A percentile compares a stretch with the other conserved stretches of the same genome.
These are phyloP conservation scores for Phasia obesa DNA, from an alignment of 2,888 invertebrate genomes.

Conservation along the genomic window DNA sequence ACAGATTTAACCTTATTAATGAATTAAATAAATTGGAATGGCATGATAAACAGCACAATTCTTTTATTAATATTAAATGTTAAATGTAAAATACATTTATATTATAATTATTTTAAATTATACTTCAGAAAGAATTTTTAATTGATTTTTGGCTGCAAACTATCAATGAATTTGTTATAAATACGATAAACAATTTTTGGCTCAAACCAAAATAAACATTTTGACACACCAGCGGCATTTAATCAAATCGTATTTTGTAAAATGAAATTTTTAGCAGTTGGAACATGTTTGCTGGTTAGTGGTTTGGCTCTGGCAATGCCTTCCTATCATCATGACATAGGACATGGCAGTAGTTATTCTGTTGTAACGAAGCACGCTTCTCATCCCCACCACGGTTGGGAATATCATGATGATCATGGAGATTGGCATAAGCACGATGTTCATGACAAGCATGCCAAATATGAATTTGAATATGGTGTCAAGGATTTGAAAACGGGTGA, in stretches of 20 bases:
- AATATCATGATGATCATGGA: slow-evolving; percentile 71
- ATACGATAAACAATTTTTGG: slow-evolving; percentile 40
- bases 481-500: slow-evolving; percentile 83
- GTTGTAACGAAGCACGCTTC: slow-evolving; percentile 77
- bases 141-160: slow-evolving; percentile 33
- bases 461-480: slow-evolving; percentile 83
- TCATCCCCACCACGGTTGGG: slow-evolving; percentile 68
- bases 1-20: slow-evolving; percentile 70
- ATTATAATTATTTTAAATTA: no score
- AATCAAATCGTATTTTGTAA: slow-evolving; percentile 25
- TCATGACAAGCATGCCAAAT: slow-evolving; percentile 81
- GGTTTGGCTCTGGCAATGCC: slow-evolving; percentile 73
- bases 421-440: slow-evolving; percentile 75
- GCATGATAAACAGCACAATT: slow-evolving; percentile 73
- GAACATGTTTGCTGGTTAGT: slow-evolving; percentile 60
- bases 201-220: slow-evolving; percentile 36
- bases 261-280: slow-evolving; percentile 63
- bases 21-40: slow-evolving; percentile 41
- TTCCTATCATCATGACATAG: slow-evolving; percentile 70
- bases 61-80: slow-evolving; percentile 21
- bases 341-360: slow-evolving; percentile 76
- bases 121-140: slow-evolving; percentile 79
- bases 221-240: slow-evolving; percentile 1
- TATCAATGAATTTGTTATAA: slow-evolving; percentile 53
- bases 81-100: slow-evolving; percentile 65